Evolutionary conservation across 2,888 invertebrate species (phyloP), one percentile per base, ranked within the genome.

Genomic region (Nymphalis urticae): DNA sequence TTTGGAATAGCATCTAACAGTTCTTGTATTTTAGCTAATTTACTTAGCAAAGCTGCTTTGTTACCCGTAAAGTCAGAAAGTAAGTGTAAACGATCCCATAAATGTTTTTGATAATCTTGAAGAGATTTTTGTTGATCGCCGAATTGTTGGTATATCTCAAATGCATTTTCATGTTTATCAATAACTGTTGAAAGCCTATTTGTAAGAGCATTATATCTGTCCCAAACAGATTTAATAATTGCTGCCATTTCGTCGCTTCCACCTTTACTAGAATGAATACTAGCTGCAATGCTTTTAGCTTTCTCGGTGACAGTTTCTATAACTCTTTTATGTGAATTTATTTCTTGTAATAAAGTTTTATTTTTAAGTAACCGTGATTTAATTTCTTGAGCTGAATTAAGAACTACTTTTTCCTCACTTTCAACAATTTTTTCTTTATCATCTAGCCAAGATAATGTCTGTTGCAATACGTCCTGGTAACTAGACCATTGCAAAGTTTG

Each of bases 291-390:
- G 21, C 94, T 94, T 75, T 96, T 95, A 0, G 97, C 97, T 85
- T 98, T 98, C 80, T 98, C 98, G 9, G 96, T 96, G 1, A 98
- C 95, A 7, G 96, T 96, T 89, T 98, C 98, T 54, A 98, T 95
- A 7, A 98, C 95, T 75, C 98, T 94, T 84, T 98, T 98, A 82
- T 98, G 97, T 0, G 98, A 96, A 68, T 95, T 91, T 32, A 98
- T 97, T 88, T 99, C 98, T 90, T 98, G 98, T 65, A 97, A 94
- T 60, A 96, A 93, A 0, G 97, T 96, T 94, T 97, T 98, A 80
- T 96, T 95, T 85, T 98, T 98, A 47, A 97, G 91, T 51, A 98
- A 85, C 84, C 97, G 97, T 0, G 97, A 96, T 72, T 96, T 94
- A 10, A 97, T 95, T 85, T 98, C 98, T 85, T 97, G 97, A 7